Percentiles rank a stretch among this genome's conserved stretches.
phyloP scores from a whole-genome alignment of 2,113 vertebrate species.

The Lepisosteus osseus region DNA sequence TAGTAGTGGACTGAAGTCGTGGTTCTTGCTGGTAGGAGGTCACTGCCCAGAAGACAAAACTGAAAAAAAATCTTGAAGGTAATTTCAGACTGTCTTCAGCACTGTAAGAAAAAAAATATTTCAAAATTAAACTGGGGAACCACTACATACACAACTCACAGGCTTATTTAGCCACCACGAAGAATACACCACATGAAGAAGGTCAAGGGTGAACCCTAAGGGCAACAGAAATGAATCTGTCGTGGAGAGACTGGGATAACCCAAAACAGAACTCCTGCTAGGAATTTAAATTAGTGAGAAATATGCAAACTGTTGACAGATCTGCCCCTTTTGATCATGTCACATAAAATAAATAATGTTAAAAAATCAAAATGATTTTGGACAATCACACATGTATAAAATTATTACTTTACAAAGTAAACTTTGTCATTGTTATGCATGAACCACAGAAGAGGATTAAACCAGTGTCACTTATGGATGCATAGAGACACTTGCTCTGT shows the following conservation, averaged over 20 bases:
- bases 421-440: too few species aligned
- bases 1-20: too few species aligned
- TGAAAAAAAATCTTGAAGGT: too few species aligned
- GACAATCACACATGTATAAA: too few species aligned
- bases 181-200: slow-evolving; percentile 1
- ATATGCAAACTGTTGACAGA: background rate
- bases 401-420: too few species aligned
- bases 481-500: too few species aligned
- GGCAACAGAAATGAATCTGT: background rate
- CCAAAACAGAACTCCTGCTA: background rate
- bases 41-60: too few species aligned
- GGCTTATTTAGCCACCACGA: background rate
- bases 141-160: background rate
- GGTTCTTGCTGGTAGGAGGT: too few species aligned
- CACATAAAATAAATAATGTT: background rate
- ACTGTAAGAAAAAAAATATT: too few species aligned
- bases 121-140: background rate
- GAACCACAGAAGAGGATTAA: too few species aligned
- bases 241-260: background rate
- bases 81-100: too few species aligned
- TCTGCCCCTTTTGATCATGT: background rate
- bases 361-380: background rate
- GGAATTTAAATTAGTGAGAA: slow-evolving; percentile 1
- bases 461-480: too few species aligned
- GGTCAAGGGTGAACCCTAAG: background rate